Evolutionary conservation across 2,797 vertebrate genomes (phyloP), one percentile per base, ranked within the genome.

Genomic region (Nannoperca australis): DNA sequence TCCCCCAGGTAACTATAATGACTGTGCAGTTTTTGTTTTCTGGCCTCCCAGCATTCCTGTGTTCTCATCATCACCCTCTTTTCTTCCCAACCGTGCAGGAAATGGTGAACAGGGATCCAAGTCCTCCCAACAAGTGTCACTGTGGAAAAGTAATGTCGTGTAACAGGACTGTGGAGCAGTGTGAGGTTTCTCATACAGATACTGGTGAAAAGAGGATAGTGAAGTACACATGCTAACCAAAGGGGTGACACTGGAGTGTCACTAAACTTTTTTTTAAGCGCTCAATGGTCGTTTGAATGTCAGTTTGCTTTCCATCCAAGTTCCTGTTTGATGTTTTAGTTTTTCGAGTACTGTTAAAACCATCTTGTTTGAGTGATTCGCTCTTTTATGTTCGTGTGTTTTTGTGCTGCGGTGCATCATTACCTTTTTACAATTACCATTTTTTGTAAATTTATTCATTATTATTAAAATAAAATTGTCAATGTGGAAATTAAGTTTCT

Each of bases 1-100:
- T 79, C 60, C 42, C 70, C 45, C 7, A 73, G 78, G 72, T 86
- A 54, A 85, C 38, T 66, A 85, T 34, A 64, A 44, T 20, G 2
- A 47, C 13, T 34, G 13, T 14, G 1, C 3, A 32, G 0, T 1
- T 1, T 20, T 30, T 12, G 53, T 49, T 59, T 3, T 64, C 8
- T 27, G 9, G n/a, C 27, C 30, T 49, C 30, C 0, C 18, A 38
- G 15, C 8, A 9, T 30, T 34, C 0, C 9, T 1, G 0, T 53
- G 8, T 60, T 63, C 51, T 55, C 18, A 7, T 60, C 20, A 70
- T 44, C 20, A 2, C 1, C 1, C 4, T 74, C 27, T 24, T 3
- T 11, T 38, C 38, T 53, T 63, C 11, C 24, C 20, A 10, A 15
- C 24, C 5, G 0, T 72, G 9, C 80, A 84, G 81, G 34, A 73